phyloP scores from a whole-genome alignment of 2,797 vertebrate species.

The Oreochromis grahami region DNA sequence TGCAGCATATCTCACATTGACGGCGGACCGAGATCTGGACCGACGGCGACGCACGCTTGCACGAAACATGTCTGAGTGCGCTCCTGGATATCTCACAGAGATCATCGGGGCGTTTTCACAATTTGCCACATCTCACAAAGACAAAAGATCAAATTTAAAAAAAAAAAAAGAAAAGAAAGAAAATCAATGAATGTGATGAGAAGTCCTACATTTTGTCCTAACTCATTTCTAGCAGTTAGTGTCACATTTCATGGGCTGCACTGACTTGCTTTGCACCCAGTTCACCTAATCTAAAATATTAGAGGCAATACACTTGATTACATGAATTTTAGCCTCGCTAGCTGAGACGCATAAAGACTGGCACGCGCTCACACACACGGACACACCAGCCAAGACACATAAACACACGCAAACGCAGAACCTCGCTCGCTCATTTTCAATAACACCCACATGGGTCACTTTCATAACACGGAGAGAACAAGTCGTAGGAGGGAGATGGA shows the following conservation, averaged over 20 bases:
- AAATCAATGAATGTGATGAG: slow-evolving; percentile 6
- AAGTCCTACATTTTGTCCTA: slow-evolving; percentile 11
- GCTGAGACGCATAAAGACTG: slow-evolving; percentile 20
- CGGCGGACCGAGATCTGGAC: slow-evolving; percentile 23
- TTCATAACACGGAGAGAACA: slow-evolving; percentile 74
- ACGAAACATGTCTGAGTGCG: neutral
- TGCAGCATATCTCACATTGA: slow-evolving; percentile 38
- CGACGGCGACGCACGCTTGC: neutral
- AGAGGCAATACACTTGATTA: slow-evolving; percentile 51
- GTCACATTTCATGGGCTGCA: slow-evolving; percentile 31
- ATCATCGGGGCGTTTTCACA: slow-evolving; percentile 13
- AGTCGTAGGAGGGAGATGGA: slow-evolving; percentile 69
- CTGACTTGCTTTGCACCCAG: slow-evolving; percentile 4
- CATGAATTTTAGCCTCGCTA: slow-evolving; percentile 49
- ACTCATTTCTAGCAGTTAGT: slow-evolving; percentile 16
- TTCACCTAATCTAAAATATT: slow-evolving; percentile 45
- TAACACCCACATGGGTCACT: slow-evolving; percentile 78
- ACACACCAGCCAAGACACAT: slow-evolving; percentile 2
- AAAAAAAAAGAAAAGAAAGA: neutral
- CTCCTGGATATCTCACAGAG: slow-evolving; percentile 6
- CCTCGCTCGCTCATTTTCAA: slow-evolving; percentile 68
- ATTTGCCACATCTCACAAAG: slow-evolving; percentile 14
- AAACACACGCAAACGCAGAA: slow-evolving; percentile 27
- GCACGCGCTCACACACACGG: neutral
- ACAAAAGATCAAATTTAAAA: slow-evolving; percentile 11